Conservation (phyloP, 2,888 invertebrate species). For the Lypha dubia region DNA sequence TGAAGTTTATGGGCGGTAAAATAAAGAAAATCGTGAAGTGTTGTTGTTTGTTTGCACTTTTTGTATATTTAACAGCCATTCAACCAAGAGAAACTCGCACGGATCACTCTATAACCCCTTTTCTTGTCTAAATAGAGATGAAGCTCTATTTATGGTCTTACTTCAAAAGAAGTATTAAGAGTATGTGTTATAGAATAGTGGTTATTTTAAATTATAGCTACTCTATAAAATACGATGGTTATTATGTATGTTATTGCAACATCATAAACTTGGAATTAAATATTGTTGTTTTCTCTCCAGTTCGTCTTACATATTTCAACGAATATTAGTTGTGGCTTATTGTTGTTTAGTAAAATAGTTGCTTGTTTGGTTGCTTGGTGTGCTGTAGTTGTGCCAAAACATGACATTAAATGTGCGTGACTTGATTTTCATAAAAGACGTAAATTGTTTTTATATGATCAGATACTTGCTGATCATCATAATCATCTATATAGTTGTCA, state of each 20-base stretch:
- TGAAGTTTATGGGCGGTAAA: too few relatives aligned
- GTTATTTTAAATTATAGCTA: slow-evolving; percentile 71
- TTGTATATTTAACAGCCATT: neutral
- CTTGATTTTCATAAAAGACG: slow-evolving; percentile 72
- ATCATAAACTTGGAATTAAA: slow-evolving; percentile 68
- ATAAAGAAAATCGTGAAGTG: too few relatives aligned
- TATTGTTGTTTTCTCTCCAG: neutral
- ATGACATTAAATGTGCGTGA: slow-evolving; percentile 74
- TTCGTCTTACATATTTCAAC: neutral
- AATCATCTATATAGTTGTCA: slow-evolving; percentile 61
- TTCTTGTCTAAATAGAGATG: slow-evolving; percentile 26
- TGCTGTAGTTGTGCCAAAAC: slow-evolving; percentile 69
- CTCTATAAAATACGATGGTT: slow-evolving; percentile 66
- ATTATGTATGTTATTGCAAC: slow-evolving; percentile 70
- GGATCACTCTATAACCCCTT: slow-evolving; percentile 24
- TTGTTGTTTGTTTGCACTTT: too few relatives aligned
- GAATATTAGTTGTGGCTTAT: slow-evolving; percentile 25
- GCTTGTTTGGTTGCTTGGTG: too few relatives aligned
- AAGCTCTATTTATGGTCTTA: slow-evolving; percentile 33
- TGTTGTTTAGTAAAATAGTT: too few relatives aligned
- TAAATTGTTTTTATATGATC: slow-evolving; percentile 71
- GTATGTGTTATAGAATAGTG: slow-evolving; percentile 61
- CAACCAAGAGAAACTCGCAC: too few relatives aligned
- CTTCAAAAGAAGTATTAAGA: slow-evolving; percentile 47
- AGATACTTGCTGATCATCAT: slow-evolving; percentile 74